Evolutionary conservation across 2,888 invertebrate species (phyloP).

Genomic region (Eupithecia centaureata): DNA sequence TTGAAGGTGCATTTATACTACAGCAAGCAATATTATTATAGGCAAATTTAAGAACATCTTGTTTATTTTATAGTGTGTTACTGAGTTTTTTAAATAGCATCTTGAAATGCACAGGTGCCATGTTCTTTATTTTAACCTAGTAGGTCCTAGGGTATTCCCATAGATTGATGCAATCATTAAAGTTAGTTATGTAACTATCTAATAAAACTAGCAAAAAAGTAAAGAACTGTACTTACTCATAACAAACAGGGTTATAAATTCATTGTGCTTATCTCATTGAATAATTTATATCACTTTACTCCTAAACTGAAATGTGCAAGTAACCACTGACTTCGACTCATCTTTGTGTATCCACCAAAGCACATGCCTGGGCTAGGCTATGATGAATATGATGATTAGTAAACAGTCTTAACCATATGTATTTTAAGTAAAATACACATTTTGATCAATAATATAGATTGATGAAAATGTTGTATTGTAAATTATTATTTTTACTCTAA

Average conservation of each 20-base stretch:
- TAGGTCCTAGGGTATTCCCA: slow-evolving; percentile 1
- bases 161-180: not conserved
- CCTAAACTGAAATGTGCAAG: not conserved
- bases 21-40: not conserved
- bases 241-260: not conserved
- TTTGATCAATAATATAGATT: not conserved
- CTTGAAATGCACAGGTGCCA: not conserved
- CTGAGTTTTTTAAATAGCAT: not conserved
- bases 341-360: not conserved
- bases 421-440: not conserved
- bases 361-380: not conserved
- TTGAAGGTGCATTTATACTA: slow-evolving; percentile 14
- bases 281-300: not conserved
- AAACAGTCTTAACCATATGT: not conserved
- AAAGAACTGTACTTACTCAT: not conserved
- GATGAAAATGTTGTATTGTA: not conserved
- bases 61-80: not conserved
- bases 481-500: too few species aligned
- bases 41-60: not conserved
- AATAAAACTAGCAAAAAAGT: not conserved
- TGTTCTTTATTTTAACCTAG: slow-evolving; percentile 1
- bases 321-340: not conserved
- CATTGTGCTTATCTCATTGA: not conserved
- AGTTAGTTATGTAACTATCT: not conserved
- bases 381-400: not conserved